Percentiles rank a stretch among this genome's conserved stretches.
Conservation (phyloP, 2,113 vertebrate genomes). For the Perca schrenkii region DNA sequence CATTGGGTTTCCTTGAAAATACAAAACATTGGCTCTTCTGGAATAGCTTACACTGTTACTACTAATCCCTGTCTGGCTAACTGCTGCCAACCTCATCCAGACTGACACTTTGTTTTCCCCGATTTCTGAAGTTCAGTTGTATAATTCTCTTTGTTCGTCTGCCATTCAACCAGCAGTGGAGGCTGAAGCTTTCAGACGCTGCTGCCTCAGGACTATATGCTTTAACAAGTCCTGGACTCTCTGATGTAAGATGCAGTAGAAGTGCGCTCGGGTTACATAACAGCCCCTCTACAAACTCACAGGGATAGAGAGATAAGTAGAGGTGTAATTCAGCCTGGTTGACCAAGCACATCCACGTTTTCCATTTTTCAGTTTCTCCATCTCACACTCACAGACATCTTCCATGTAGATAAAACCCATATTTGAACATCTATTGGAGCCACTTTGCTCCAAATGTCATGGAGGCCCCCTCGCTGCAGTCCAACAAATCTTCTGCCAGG, state of each 20-base stretch:
- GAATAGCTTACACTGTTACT: slow-evolving; percentile 8
- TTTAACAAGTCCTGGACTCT: slow-evolving; percentile 44
- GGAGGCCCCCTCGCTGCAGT: background rate
- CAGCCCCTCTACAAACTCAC: slow-evolving; percentile 11
- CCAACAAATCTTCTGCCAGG: slow-evolving; percentile 21
- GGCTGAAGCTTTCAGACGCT: slow-evolving; percentile 47
- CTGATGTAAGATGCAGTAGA: slow-evolving; percentile 39
- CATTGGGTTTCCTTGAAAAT: background rate
- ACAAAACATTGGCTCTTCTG: background rate
- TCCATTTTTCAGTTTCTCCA: slow-evolving; percentile 9
- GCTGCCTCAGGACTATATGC: slow-evolving; percentile 38
- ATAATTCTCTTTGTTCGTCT: slow-evolving; percentile 32
- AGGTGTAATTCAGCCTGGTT: slow-evolving; percentile 11
- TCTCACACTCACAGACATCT: background rate
- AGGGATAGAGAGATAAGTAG: slow-evolving; percentile 14
- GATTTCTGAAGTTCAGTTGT: slow-evolving; percentile 26
- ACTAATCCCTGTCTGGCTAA: slow-evolving; percentile 23
- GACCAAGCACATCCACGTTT: slow-evolving; percentile 6
- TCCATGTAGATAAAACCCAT: background rate
- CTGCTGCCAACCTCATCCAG: slow-evolving; percentile 31
- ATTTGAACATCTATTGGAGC: background rate
- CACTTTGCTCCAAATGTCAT: background rate
- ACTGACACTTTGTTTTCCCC: slow-evolving; percentile 16
- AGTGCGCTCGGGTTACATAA: slow-evolving; percentile 57
- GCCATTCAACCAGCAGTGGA: slow-evolving; percentile 31